These are phyloP conservation scores for Leptopterna dolabrata DNA, from an alignment of 2,888 invertebrate species.

Conservation along the genomic window DNA sequence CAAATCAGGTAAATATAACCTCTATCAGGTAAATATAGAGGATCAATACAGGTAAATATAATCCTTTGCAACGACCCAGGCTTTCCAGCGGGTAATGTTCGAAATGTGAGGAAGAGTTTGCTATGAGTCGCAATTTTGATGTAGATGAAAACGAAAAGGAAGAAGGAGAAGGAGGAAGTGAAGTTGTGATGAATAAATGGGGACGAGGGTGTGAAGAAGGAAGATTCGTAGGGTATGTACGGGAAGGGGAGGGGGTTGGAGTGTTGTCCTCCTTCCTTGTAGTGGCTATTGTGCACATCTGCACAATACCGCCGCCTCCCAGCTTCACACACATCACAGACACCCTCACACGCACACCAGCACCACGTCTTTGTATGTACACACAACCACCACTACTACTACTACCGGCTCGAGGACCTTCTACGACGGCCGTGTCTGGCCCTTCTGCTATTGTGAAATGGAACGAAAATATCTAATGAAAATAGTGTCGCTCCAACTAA, in stretches of 20 bases:
- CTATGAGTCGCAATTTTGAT: neutral
- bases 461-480: neutral
- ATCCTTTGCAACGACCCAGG: no score
- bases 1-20: no score
- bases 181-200: neutral
- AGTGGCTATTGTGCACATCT: constrained; percentile 11
- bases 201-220: neutral
- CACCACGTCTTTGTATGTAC: neutral
- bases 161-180: neutral
- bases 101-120: neutral
- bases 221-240: neutral
- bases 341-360: neutral
- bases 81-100: no score
- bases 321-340: neutral
- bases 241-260: neutral
- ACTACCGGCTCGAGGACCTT: neutral
- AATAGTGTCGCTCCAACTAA: neutral
- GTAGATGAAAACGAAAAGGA: neutral
- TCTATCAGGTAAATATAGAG: no score
- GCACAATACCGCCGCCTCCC: neutral
- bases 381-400: neutral
- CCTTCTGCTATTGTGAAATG: neutral
- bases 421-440: neutral
- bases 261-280: neutral
- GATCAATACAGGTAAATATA: no score